These are phyloP conservation scores for Strongylocentrotus purpuratus DNA, from an alignment of 35 echinoderm and acorn worm species.

Conservation along the genomic window DNA sequence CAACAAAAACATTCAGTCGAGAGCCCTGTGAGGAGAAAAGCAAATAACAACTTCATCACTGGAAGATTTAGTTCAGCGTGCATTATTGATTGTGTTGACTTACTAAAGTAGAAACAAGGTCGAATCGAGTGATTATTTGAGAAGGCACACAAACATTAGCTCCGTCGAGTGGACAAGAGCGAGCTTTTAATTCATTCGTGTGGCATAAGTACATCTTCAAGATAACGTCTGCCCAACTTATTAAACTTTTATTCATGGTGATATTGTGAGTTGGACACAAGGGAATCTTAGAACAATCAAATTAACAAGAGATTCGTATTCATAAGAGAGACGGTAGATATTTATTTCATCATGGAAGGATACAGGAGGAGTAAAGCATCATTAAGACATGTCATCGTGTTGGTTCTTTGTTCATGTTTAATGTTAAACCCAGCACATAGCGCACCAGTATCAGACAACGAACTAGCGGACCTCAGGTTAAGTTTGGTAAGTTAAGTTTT, in stretches of 20 bases:
- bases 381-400: background rate
- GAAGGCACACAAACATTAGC: background rate
- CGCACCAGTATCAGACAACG: background rate
- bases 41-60: background rate
- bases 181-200: background rate
- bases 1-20: background rate
- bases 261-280: background rate
- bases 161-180: background rate
- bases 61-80: background rate
- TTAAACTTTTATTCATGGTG: background rate
- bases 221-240: background rate
- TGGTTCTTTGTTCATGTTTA: background rate
- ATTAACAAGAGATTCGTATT: background rate
- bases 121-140: background rate
- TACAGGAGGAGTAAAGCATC: background rate
- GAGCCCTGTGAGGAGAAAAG: background rate
- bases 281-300: background rate
- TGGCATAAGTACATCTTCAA: background rate
- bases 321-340: background rate
- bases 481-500: conserved; percentile 11
- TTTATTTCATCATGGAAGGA: background rate
- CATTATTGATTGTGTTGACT: background rate
- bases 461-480: background rate
- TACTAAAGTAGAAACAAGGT: background rate
- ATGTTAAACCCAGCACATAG: background rate